A percentile compares a stretch with the other conserved stretches of the same genome.
These are phyloP conservation scores for Macrobrachium nipponense DNA, from an alignment of 1,140 invertebrate species.

Conservation along the genomic window DNA sequence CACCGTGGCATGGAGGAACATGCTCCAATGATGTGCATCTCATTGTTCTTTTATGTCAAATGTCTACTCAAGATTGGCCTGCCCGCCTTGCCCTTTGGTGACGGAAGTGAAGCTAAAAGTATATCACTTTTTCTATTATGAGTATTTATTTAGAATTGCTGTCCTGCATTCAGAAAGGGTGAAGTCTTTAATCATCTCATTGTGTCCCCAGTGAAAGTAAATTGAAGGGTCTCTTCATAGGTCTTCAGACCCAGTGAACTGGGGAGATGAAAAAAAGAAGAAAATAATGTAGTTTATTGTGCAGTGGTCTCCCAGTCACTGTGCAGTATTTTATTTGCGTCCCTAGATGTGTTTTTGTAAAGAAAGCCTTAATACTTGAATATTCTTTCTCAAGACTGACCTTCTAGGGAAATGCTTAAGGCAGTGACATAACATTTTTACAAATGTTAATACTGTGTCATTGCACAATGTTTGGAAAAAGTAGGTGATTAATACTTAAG, in stretches of 20 bases:
- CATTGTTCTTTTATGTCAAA: constrained; percentile 21
- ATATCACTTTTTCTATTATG: too few relatives aligned
- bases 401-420: constrained; percentile 13
- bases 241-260: too few relatives aligned
- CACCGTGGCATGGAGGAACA: constrained; percentile 5
- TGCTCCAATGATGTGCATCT: constrained; percentile 13
- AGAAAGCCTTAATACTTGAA: neutral
- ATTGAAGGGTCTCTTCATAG: constrained; percentile 6
- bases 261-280: neutral
- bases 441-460: neutral
- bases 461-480: neutral
- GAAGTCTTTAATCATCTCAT: neutral
- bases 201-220: neutral
- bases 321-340: neutral
- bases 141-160: neutral
- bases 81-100: constrained; percentile 16
- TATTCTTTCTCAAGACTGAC: neutral
- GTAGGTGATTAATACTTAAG: neutral
- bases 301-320: neutral
- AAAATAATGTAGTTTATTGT: neutral
- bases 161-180: neutral
- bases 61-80: constrained; percentile 12
- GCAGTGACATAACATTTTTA: neutral
- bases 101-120: constrained; percentile 7
- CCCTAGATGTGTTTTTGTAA: constrained; percentile 9